These are phyloP conservation scores for Parnassius glacialis DNA, from an alignment of 2,888 invertebrate species.

Conservation along the genomic window DNA sequence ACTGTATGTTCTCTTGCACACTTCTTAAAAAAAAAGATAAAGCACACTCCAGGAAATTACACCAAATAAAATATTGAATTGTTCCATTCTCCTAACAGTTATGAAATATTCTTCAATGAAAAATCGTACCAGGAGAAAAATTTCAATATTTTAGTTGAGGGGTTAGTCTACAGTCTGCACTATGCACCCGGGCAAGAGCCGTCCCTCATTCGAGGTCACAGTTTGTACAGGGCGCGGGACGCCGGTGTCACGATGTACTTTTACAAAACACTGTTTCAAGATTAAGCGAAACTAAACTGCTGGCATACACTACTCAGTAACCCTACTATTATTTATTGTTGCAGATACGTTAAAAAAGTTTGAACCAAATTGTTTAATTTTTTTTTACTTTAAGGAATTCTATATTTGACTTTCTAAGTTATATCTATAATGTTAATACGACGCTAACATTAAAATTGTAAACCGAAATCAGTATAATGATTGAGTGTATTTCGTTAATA, in stretches of 20 bases:
- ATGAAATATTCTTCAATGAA: background rate
- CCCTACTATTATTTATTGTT: conserved; percentile 51
- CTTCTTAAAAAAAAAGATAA: too few species aligned
- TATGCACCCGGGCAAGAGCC: conserved; percentile 40
- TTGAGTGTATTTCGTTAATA: too few species aligned
- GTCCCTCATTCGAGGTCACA: conserved; percentile 66
- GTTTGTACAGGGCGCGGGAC: conserved; percentile 56
- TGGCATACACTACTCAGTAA: conserved; percentile 59
- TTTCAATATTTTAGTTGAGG: background rate
- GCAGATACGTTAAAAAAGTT: too few species aligned
- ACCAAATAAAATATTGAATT: background rate
- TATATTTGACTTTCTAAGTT: too few species aligned
- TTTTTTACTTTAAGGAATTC: too few species aligned
- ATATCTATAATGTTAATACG: too few species aligned
- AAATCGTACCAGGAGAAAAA: background rate
- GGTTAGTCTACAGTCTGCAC: conserved; percentile 12
- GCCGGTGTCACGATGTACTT: conserved; percentile 33
- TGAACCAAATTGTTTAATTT: too few species aligned
- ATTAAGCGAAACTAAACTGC: conserved; percentile 72
- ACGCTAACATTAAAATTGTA: too few species aligned
- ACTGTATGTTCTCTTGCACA: too few species aligned
- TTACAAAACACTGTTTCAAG: conserved; percentile 70
- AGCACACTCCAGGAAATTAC: too few species aligned
- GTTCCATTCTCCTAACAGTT: background rate
- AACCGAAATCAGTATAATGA: too few species aligned